Evolutionary conservation across 1,140 invertebrate species (phyloP).

Genomic region (Magallana ariakensis): DNA sequence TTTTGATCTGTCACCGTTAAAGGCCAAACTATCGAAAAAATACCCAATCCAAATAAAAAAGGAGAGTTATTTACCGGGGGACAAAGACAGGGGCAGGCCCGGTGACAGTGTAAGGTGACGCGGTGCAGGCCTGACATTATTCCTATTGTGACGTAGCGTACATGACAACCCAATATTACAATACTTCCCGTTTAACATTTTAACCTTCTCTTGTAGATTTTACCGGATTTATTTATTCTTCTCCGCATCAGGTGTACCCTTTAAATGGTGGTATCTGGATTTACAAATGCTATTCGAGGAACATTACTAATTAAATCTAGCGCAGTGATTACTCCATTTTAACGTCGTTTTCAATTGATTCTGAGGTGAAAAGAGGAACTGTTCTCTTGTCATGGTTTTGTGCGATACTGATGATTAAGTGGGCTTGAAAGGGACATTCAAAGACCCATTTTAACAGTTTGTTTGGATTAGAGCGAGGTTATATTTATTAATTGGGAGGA

Average conservation of each 20-base stretch:
- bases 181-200: conserved; percentile 6
- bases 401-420: conserved; percentile 21
- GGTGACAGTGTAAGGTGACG: neutral
- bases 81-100: neutral
- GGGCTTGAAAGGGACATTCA: conserved; percentile 24
- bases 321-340: neutral
- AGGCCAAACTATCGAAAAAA: conserved; percentile 9
- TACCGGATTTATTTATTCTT: neutral
- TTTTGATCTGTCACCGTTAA: neutral
- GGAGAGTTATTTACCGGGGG: neutral
- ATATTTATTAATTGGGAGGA: conserved; percentile 17
- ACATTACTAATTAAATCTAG: conserved; percentile 24
- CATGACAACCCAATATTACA: conserved; percentile 8
- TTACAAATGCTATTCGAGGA: conserved; percentile 12
- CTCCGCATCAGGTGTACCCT: neutral
- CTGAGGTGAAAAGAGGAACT: neutral
- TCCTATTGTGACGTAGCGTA: neutral
- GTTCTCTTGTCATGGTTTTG: neutral
- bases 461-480: neutral
- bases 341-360: conserved; percentile 32
- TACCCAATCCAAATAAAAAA: conserved; percentile 16
- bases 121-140: neutral
- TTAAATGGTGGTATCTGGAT: conserved; percentile 12
- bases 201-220: neutral
- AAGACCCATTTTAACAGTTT: neutral